phyloP scores from a whole-genome alignment of 2,113 vertebrate genomes.

The Pogona vitticeps region DNA sequence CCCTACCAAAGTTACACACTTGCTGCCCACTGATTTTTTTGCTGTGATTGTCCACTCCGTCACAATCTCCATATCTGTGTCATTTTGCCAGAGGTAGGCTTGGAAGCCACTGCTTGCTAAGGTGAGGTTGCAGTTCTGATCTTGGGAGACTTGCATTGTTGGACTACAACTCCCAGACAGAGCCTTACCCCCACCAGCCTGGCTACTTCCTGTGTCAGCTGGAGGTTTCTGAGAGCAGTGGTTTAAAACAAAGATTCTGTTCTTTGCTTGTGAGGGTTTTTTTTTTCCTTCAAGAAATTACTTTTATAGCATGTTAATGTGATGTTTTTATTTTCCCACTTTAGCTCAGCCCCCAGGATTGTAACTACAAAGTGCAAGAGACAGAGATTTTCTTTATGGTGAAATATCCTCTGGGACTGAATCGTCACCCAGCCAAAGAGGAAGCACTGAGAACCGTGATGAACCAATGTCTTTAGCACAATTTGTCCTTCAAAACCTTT shows the following conservation, averaged over 20 bases:
- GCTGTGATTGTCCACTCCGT: background rate
- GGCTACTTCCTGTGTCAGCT: too few relatives aligned
- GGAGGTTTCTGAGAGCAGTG: background rate
- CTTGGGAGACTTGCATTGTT: background rate
- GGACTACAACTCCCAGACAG: too few relatives aligned
- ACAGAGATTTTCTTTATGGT: constrained; percentile 53
- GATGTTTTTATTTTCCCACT: background rate
- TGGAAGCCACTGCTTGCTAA: background rate
- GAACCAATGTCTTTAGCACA: constrained; percentile 55
- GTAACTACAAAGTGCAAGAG: constrained; percentile 59
- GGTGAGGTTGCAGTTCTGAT: background rate
- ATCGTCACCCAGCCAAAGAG: constrained; percentile 53
- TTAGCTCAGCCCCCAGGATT: constrained; percentile 64
- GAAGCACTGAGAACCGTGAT: constrained; percentile 72
- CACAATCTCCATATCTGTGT: background rate
- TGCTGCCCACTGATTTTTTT: background rate
- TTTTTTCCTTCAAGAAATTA: constrained; percentile 21
- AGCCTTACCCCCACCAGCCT: background rate
- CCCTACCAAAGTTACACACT: background rate
- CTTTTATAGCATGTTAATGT: constrained; percentile 27
- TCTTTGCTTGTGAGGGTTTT: background rate
- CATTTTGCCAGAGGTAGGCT: background rate
- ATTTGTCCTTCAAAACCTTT: constrained; percentile 47
- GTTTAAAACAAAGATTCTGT: background rate
- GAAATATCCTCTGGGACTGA: constrained; percentile 54